Conservation (phyloP, 2,888 invertebrate genomes). For the Tenthredo distinguenda region DNA sequence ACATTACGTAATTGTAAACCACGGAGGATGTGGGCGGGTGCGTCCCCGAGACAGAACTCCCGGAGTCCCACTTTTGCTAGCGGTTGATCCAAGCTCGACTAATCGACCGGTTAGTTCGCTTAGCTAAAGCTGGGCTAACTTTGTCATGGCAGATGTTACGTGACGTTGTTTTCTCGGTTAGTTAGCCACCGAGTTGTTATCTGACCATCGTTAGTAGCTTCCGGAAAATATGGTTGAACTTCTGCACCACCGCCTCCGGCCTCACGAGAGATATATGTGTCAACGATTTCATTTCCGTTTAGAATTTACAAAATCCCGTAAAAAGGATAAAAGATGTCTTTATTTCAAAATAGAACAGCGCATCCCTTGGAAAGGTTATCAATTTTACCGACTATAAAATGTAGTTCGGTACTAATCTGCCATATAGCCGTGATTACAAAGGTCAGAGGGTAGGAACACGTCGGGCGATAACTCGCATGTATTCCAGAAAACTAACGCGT, state of each 20-base stretch:
- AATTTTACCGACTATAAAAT: neutral
- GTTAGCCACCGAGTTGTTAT: constrained; percentile 55
- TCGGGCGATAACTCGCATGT: neutral
- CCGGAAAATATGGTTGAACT: constrained; percentile 56
- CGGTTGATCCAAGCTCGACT: constrained; percentile 58
- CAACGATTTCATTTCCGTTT: constrained; percentile 18
- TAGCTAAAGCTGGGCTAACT: neutral
- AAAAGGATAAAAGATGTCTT: neutral
- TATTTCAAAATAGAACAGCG: neutral
- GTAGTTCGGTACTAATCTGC: neutral
- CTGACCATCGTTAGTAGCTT: constrained; percentile 63
- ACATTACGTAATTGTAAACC: constrained; percentile 72
- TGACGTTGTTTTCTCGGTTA: constrained; percentile 42
- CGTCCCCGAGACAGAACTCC: constrained; percentile 59
- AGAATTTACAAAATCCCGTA: neutral
- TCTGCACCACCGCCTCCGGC: neutral
- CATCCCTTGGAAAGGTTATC: neutral
- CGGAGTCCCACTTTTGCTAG: constrained; percentile 40
- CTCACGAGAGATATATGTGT: neutral
- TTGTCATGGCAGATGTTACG: constrained; percentile 66
- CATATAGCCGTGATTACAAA: neutral
- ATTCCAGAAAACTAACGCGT: constrained; percentile 18
- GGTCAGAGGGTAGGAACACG: constrained; percentile 10
- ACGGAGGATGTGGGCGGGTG: constrained; percentile 73
- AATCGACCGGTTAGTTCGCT: constrained; percentile 66